A percentile compares a stretch with the other conserved stretches of the same genome.
These are phyloP conservation scores for Cataglyphis altisquamis DNA, from an alignment of 2,888 invertebrate genomes.

Conservation along the genomic window DNA sequence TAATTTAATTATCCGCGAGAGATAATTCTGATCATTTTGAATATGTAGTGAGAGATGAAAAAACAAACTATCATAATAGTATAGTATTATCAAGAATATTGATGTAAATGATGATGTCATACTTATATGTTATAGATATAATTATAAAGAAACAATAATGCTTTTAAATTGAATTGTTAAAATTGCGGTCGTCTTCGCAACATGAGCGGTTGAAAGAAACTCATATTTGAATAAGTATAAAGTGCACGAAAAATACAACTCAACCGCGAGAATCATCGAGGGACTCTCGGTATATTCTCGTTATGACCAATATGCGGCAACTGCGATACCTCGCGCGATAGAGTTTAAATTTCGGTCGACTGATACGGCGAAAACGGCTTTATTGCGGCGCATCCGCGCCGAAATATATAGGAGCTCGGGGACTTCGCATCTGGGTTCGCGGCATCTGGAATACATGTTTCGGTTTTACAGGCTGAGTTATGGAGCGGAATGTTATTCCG, in stretches of 20 bases:
- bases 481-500: slow-evolving; percentile 38
- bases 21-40: not conserved
- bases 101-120: not conserved
- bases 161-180: not conserved
- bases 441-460: slow-evolving; percentile 5
- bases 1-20: not conserved
- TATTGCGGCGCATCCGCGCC: slow-evolving; percentile 25
- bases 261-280: slow-evolving; percentile 22
- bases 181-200: not conserved
- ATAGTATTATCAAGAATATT: not conserved
- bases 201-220: not conserved
- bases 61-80: not conserved
- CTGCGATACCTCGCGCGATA: not conserved
- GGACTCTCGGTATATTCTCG: slow-evolving; percentile 2
- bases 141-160: not conserved
- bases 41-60: not conserved
- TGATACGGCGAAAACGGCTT: slow-evolving; percentile 29
- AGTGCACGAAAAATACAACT: slow-evolving; percentile 6
- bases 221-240: slow-evolving; percentile 1
- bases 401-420: slow-evolving; percentile 11
- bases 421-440: slow-evolving; percentile 38
- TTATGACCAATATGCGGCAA: slow-evolving; percentile 23
- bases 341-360: slow-evolving; percentile 34
- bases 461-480: slow-evolving; percentile 28
- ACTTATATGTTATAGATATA: not conserved